These are phyloP conservation scores for Gallinago nigripennis DNA, from an alignment of 2,797 vertebrate genomes.

Conservation along the genomic window DNA sequence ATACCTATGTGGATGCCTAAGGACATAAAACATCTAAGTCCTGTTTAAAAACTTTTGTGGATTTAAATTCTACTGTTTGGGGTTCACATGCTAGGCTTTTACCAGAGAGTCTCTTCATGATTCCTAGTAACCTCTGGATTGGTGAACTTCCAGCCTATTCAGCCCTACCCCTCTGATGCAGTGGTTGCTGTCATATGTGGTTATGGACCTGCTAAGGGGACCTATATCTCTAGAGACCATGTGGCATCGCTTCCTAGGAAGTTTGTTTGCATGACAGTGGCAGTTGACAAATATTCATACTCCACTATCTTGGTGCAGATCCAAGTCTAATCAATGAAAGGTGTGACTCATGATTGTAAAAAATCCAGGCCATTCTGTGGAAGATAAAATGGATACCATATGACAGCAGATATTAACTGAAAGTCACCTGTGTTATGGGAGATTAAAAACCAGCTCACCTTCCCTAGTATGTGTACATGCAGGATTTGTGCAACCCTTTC, in stretches of 20 bases:
- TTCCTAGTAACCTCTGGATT: neutral
- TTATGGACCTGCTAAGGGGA: neutral
- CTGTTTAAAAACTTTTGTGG: neutral
- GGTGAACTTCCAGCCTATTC: neutral
- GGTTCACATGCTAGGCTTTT: neutral
- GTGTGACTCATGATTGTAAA: neutral
- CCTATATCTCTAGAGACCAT: neutral
- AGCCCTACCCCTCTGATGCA: neutral
- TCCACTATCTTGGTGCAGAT: neutral
- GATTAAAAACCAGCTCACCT: neutral
- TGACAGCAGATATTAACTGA: neutral
- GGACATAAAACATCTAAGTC: neutral
- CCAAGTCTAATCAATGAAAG: neutral
- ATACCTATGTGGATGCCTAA: neutral
- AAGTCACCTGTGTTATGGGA: neutral
- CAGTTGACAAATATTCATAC: neutral
- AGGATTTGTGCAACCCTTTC: neutral
- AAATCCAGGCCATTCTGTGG: neutral
- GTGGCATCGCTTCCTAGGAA: neutral
- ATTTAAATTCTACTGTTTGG: neutral
- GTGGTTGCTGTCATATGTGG: neutral
- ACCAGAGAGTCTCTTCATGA: neutral
- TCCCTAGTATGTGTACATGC: neutral
- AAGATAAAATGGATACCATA: neutral
- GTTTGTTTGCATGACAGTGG: neutral